These are phyloP conservation scores for Drosophila testacea DNA, from an alignment of 2,888 invertebrate genomes.

Conservation along the genomic window DNA sequence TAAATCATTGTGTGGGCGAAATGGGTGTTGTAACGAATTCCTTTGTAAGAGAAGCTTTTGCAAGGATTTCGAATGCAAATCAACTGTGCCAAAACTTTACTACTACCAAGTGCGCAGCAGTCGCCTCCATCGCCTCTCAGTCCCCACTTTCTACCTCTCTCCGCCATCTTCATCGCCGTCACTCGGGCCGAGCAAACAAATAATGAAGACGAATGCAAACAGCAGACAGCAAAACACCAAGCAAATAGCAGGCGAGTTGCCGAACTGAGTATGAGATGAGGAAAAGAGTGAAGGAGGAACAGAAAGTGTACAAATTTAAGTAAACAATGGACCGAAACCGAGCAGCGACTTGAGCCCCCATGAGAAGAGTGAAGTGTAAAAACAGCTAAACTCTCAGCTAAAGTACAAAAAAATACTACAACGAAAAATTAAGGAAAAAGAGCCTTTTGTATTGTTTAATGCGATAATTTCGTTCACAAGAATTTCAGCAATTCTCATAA, in stretches of 20 bases:
- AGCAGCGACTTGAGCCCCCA: slow-evolving; percentile 47
- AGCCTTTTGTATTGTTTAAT: slow-evolving; percentile 67
- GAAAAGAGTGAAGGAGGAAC: slow-evolving; percentile 5
- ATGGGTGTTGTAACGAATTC: slow-evolving; percentile 2
- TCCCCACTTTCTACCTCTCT: neutral
- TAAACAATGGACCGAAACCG: slow-evolving; percentile 75
- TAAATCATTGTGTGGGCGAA: slow-evolving; percentile 76
- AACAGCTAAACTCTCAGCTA: neutral
- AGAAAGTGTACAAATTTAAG: slow-evolving; percentile 75
- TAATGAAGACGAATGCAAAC: slow-evolving; percentile 81
- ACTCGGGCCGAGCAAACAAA: slow-evolving; percentile 75
- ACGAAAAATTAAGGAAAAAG: slow-evolving; percentile 9
- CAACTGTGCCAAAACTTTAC: slow-evolving; percentile 81
- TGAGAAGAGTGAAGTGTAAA: neutral
- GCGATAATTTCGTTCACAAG: slow-evolving; percentile 72
- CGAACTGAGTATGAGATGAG: neutral
- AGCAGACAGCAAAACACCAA: slow-evolving; percentile 80
- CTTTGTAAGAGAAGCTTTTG: slow-evolving; percentile 30
- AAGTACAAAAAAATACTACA: slow-evolving; percentile 8
- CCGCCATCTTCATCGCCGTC: slow-evolving; percentile 30
- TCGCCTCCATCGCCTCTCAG: slow-evolving; percentile 14
- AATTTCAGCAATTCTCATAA: slow-evolving; percentile 76
- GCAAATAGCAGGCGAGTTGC: slow-evolving; percentile 70
- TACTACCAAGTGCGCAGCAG: slow-evolving; percentile 73
- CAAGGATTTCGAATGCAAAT: slow-evolving; percentile 80